Percentiles rank a stretch among this genome's conserved stretches.
Evolutionary conservation across 2,113 vertebrate genomes (phyloP).

Genomic region (Psammodynastes pulverulentus): DNA sequence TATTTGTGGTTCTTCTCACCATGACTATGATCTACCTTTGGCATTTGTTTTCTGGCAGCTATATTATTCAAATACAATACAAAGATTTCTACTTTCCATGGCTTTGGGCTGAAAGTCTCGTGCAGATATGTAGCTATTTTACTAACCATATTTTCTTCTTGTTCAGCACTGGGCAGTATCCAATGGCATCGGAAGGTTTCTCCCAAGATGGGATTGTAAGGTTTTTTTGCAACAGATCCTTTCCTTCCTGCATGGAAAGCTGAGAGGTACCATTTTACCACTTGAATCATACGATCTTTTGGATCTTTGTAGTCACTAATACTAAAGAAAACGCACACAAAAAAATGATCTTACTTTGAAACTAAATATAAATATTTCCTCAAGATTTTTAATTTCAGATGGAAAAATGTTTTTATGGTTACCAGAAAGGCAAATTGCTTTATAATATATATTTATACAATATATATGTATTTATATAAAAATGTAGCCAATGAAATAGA

Average conservation of each 20-base stretch:
- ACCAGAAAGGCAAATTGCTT: neutral
- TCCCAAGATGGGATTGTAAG: constrained; percentile 96
- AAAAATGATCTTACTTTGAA: neutral
- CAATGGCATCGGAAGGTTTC: constrained; percentile 97
- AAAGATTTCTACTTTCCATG: neutral
- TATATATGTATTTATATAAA: neutral
- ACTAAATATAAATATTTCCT: neutral
- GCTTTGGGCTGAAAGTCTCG: neutral
- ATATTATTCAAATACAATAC: neutral
- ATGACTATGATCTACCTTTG: neutral
- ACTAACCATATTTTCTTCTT: constrained; percentile 80
- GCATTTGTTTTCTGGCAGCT: neutral
- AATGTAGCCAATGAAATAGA: neutral
- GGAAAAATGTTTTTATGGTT: neutral
- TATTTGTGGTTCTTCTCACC: neutral
- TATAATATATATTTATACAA: neutral
- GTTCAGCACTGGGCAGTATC: constrained; percentile 81
- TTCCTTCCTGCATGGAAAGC: constrained; percentile 98
- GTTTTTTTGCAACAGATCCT: constrained; percentile 98
- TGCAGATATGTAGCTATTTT: neutral
- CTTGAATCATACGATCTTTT: constrained; percentile 91
- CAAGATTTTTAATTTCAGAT: neutral
- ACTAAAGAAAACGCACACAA: constrained; percentile 64
- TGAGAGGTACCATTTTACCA: constrained; percentile 97
- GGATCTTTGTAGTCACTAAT: constrained; percentile 93